These are phyloP conservation scores for Pherbina coryleti DNA, from an alignment of 2,888 invertebrate species.

Conservation along the genomic window DNA sequence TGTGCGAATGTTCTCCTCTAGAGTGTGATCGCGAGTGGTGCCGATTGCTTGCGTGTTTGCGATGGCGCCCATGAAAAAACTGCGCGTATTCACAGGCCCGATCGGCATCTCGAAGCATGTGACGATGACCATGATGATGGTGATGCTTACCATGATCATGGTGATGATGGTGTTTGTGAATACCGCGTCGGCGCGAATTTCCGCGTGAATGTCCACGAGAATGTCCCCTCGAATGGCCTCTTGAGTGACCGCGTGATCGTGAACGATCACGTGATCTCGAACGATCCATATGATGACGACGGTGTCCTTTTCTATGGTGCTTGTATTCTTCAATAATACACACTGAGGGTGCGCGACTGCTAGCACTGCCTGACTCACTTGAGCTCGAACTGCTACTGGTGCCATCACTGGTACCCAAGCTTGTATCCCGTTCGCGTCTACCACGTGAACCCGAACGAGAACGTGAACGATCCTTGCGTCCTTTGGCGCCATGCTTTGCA, in stretches of 20 bases:
- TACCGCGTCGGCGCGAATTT: conserved; percentile 34
- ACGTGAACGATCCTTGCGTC: conserved; percentile 38
- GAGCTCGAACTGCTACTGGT: conserved; percentile 48
- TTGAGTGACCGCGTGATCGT: conserved; percentile 24
- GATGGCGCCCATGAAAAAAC: conserved; percentile 33
- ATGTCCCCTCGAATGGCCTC: conserved; percentile 39
- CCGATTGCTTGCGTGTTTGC: conserved; percentile 30
- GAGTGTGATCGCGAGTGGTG: conserved; percentile 43
- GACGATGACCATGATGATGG: neutral
- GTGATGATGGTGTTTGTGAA: neutral
- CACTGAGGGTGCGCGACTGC: conserved; percentile 1
- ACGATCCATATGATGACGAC: conserved; percentile 40
- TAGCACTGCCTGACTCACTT: neutral
- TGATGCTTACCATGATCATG: neutral
- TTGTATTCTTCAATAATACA: neutral
- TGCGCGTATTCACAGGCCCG: conserved; percentile 24
- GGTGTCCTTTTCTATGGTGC: conserved; percentile 24
- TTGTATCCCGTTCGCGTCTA: neutral
- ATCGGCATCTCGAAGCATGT: neutral
- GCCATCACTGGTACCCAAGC: conserved; percentile 21
- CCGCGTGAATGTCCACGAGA: conserved; percentile 44
- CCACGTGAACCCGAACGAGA: conserved; percentile 43
- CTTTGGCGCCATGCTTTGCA: conserved; percentile 43
- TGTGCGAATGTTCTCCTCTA: neutral
- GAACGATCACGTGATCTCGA: conserved; percentile 38